Evolutionary conservation across 2,113 vertebrate genomes (phyloP).

Genomic region (Protobothrops flavoviridis): DNA sequence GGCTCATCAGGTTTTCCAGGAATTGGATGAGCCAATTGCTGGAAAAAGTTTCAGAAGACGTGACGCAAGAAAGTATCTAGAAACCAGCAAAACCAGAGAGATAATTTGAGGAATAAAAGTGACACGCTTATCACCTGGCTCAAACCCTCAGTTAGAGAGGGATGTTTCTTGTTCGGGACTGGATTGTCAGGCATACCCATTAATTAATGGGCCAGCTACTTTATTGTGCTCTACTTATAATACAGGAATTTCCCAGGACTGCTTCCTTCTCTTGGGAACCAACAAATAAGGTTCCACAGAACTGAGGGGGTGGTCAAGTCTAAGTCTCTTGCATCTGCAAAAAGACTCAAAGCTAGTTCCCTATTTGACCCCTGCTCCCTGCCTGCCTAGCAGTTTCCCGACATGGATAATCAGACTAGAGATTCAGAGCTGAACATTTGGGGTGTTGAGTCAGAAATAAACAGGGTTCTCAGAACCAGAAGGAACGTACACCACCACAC

Average conservation of each 20-base stretch:
- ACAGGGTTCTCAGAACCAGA: neutral
- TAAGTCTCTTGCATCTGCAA: too few species aligned
- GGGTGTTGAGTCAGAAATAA: neutral
- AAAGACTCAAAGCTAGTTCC: too few species aligned
- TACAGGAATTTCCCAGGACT: too few species aligned
- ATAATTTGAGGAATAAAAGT: too few species aligned
- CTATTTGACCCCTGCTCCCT: too few species aligned
- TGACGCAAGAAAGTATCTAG: neutral
- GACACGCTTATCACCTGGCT: neutral
- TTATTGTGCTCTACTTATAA: too few species aligned
- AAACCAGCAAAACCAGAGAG: neutral
- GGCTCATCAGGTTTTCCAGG: neutral
- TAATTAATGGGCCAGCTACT: neutral
- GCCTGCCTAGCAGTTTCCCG: too few species aligned
- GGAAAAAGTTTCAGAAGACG: neutral
- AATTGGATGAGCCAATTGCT: neutral
- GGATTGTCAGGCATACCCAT: neutral
- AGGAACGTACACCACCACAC: too few species aligned
- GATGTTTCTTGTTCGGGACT: neutral
- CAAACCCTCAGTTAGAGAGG: neutral
- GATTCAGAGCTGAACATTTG: neutral
- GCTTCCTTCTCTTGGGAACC: too few species aligned
- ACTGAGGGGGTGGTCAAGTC: too few species aligned
- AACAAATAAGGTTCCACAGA: too few species aligned
- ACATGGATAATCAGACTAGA: neutral